phyloP scores from a whole-genome alignment of 92 coral and sea anemone genomes.

The Palythoa grandiflora region DNA sequence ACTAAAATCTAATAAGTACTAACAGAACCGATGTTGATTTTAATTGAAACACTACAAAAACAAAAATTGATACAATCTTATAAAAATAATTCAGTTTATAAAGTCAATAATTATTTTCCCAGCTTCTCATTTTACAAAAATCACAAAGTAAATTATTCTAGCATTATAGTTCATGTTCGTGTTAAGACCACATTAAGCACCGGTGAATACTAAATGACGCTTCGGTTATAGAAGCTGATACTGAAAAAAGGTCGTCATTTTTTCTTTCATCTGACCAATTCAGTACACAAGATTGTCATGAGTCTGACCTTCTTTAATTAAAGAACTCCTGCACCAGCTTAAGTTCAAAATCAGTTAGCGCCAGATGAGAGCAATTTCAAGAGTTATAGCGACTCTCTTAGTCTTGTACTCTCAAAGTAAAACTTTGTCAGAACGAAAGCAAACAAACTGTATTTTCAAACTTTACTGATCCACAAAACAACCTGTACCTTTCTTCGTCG shows the following conservation, averaged over 20 bases:
- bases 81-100: not conserved
- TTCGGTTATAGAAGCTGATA: not conserved
- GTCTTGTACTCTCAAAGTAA: not conserved
- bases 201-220: not conserved
- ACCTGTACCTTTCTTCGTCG: not conserved
- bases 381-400: not conserved
- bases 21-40: not conserved
- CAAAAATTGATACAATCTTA: not conserved
- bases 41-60: not conserved
- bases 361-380: too few species aligned
- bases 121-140: not conserved
- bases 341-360: too few species aligned
- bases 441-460: not conserved
- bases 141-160: not conserved
- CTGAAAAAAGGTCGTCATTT: not conserved
- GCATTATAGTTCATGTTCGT: not conserved
- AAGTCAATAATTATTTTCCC: not conserved
- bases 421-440: not conserved
- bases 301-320: not conserved
- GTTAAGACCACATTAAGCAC: not conserved
- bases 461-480: not conserved
- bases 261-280: too few species aligned
- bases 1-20: not conserved
- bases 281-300: not conserved
- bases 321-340: too few species aligned